phyloP scores from a whole-genome alignment of 2,797 vertebrate species.

The Cichlasoma orientale region DNA sequence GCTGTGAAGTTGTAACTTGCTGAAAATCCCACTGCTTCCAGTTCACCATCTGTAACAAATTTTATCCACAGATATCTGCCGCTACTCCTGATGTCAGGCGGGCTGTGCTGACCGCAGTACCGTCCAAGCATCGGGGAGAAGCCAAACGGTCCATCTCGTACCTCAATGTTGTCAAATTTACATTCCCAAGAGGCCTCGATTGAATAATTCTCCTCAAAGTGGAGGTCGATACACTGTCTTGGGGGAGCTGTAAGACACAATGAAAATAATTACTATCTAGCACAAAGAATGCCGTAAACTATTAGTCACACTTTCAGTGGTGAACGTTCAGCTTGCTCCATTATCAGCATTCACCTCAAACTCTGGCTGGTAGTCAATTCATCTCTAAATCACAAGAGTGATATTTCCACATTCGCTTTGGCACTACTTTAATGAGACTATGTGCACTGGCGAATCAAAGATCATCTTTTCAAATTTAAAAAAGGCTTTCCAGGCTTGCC shows the following conservation, averaged over 20 bases:
- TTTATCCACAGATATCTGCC: slow-evolving; percentile 99
- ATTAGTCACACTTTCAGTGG: slow-evolving; percentile 43
- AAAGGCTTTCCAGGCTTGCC: neutral
- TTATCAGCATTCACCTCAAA: slow-evolving; percentile 26
- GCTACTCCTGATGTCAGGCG: slow-evolving; percentile 96
- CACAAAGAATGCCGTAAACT: slow-evolving; percentile 23
- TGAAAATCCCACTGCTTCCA: slow-evolving; percentile 97
- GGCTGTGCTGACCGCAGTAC: slow-evolving; percentile 96
- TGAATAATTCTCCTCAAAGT: slow-evolving; percentile 98
- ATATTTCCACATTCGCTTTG: slow-evolving; percentile 20
- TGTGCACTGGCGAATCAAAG: slow-evolving; percentile 19
- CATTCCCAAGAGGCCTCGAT: slow-evolving; percentile 99
- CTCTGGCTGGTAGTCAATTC: slow-evolving; percentile 12
- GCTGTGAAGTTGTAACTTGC: slow-evolving; percentile 98
- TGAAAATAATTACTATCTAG: slow-evolving; percentile 48
- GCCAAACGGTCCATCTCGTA: slow-evolving; percentile 97
- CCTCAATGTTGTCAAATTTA: slow-evolving; percentile 99
- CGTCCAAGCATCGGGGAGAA: slow-evolving; percentile 98
- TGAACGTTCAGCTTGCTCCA: slow-evolving; percentile 31
- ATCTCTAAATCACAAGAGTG: slow-evolving; percentile 18
- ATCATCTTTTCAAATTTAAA: slow-evolving; percentile 16
- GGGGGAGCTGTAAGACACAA: slow-evolving; percentile 87
- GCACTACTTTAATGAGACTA: slow-evolving; percentile 36
- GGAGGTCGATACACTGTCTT: slow-evolving; percentile 97
- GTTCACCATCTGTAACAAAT: slow-evolving; percentile 97